A percentile compares a stretch with the other conserved stretches of the same genome.
Conservation (phyloP, 2,888 invertebrate genomes). For the Cheilosia variabilis region DNA sequence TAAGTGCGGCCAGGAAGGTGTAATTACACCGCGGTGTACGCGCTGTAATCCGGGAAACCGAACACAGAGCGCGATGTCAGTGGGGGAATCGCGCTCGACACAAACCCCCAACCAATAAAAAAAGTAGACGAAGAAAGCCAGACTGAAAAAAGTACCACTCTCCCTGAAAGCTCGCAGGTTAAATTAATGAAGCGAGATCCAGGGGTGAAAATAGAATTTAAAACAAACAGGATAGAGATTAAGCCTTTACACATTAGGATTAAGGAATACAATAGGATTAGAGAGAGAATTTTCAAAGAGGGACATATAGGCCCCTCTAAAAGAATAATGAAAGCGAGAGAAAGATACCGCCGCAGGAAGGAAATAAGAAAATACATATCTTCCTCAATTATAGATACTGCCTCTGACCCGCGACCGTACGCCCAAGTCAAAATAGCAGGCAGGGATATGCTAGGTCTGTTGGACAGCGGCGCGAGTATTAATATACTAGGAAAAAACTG, state of each 20-base stretch:
- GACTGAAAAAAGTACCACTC: too few relatives aligned
- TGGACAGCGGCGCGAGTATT: constrained; percentile 53
- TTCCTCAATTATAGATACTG: neutral
- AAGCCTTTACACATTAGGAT: too few relatives aligned
- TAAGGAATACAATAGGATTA: neutral
- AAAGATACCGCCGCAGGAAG: neutral
- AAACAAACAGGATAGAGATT: too few relatives aligned
- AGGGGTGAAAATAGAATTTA: too few relatives aligned
- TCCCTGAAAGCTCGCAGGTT: too few relatives aligned
- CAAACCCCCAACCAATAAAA: neutral
- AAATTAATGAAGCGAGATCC: too few relatives aligned
- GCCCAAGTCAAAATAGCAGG: neutral
- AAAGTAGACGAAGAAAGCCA: too few relatives aligned
- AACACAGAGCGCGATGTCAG: neutral
- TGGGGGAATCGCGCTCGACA: constrained; percentile 13
- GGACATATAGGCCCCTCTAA: neutral
- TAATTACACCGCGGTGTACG: too few relatives aligned
- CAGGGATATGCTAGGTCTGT: neutral
- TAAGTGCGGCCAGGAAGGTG: too few relatives aligned
- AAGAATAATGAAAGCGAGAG: neutral
- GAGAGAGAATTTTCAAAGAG: constrained; percentile 18
- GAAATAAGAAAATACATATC: neutral
- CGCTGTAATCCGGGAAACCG: constrained; percentile 9
- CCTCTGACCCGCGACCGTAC: neutral
- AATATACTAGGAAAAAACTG: constrained; percentile 34